Base-by-base conservation (phyloP, 1,140 invertebrate species). In the Atopsyche davidsoni region DNA sequence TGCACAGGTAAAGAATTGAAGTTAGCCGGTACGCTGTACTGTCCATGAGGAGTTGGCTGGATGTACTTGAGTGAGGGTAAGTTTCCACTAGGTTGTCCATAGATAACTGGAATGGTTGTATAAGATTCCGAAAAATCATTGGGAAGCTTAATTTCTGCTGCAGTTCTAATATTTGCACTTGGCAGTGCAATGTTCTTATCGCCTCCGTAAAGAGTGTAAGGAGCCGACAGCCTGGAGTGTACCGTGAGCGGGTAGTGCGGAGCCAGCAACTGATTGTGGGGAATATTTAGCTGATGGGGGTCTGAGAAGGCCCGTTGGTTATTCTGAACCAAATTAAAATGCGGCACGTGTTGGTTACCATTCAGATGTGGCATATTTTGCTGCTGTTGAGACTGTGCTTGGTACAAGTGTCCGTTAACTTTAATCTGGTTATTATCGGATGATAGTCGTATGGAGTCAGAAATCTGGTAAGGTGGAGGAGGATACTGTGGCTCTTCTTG, bases 101-200 rank as follows among this genome's bases (percentile, higher is more conserved):
- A 56, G 9, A 56, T 44, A 22, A 51, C 39, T 16, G 54, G 54
- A 28, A 51, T 44, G 9, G 43, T 44, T 3, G 28, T 28, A 23
- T 47, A 56, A 4, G 36, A 25, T n/a, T 47, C 40, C 10, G 38
- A 11, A 28, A 41, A 55, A 10, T 54, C 45, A 2, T n/a, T n/a
- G 9, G 52, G 35, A 40, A 51, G n/a, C 23, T 55, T 51, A 17
- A 56, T 40, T 31, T 51, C 39, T 9, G 48, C 18, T 10, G 21
- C 10, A 2, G 41, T 44, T 45, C 42, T 51, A 10, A 45, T 35
- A 19, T 41, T 31, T 3, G 28, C 31, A 7, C 40, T 14, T 43
- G 41, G 46, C 13, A 58, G 24, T 23, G 22, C 21, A 21, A 58
- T 46, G 4, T 39, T 47, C 35, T 54, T 57, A 23, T 53, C 46